phyloP scores from a whole-genome alignment of 2,113 vertebrate species.

The Tringa solitaria region DNA sequence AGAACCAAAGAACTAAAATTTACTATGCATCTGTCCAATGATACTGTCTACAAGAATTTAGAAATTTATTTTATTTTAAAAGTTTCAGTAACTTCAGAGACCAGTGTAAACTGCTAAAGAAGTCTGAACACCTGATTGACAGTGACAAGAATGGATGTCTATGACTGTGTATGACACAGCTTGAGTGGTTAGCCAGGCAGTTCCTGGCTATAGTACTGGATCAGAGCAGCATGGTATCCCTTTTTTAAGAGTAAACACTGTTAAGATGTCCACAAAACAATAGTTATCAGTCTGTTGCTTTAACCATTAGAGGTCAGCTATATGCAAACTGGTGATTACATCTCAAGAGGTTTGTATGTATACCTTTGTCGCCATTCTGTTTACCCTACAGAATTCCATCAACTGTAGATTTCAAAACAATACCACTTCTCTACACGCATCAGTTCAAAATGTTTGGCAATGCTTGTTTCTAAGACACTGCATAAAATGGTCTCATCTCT shows the following conservation, averaged over 20 bases:
- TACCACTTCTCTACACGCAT: not conserved
- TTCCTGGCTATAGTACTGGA: not conserved
- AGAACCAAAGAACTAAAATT: not conserved
- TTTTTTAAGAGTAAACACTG: not conserved
- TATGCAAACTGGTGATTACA: not conserved
- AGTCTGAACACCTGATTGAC: not conserved
- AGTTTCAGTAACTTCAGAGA: not conserved
- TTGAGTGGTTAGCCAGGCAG: not conserved
- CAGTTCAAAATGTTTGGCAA: not conserved
- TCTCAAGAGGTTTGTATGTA: not conserved
- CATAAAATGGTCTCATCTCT: not conserved
- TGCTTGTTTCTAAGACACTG: not conserved
- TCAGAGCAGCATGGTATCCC: not conserved
- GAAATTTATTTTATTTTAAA: too few species aligned
- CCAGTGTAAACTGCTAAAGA: not conserved
- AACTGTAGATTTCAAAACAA: not conserved
- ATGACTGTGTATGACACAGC: fast-evolving
- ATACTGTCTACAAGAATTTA: not conserved
- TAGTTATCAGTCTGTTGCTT: not conserved
- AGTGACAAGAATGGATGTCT: not conserved
- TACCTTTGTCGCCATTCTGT: not conserved
- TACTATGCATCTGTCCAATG: not conserved
- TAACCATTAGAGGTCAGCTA: not conserved
- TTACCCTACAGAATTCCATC: fast-evolving
- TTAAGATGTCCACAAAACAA: not conserved